Base-by-base conservation (phyloP, 2,888 invertebrate genomes). In the Melipona beecheii region DNA sequence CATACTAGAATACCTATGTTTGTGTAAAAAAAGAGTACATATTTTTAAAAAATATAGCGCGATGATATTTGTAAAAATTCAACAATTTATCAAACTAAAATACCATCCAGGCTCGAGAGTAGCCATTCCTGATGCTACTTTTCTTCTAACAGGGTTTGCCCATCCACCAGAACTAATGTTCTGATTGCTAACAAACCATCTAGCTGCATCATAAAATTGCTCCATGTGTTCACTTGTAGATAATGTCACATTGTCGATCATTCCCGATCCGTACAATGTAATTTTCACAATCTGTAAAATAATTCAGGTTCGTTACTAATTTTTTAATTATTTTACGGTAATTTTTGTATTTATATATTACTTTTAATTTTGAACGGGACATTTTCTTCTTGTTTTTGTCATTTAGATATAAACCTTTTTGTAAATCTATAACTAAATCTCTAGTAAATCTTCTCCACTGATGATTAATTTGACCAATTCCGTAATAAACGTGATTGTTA, bases 151-250 rank as follows among this genome's bases (percentile, higher is more conserved):
- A 74, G 98, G 97, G 93, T 98, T 98, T 70, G 98, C 96, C 98
- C 99, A 99, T 84, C 99, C 99, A 69, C 99, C 99, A 31, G 97
- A 96, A 88, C 96, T 96, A 75, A 95, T 93, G 93, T 99, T 97
- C 95, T 99, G 99, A 95, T 97, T 96, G 50, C 95, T 95, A 65
- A 98, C 97, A 93, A 99, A 97, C 99, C 99, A 99, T 91, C 97
- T 96, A 68, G 98, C 98, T 17, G 99, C 98, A 94, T 97, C 97
- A 93, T 97, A 97, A 95, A 99, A 99, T 94, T 98, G 98, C 87
- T 97, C 97, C 95, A 97, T 96, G 95, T 99, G 99, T 92, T 98
- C 98, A 87, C 97, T 97, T 0, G 97, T 96, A 24, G 97, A 96
- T 75, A 98, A 94, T 11, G 97, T 97, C 80, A 98, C 94, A 94